Percentiles rank a stretch among this genome's conserved stretches.
phyloP scores from a whole-genome alignment of 2,113 vertebrate species.

The Crotalus tigris region DNA sequence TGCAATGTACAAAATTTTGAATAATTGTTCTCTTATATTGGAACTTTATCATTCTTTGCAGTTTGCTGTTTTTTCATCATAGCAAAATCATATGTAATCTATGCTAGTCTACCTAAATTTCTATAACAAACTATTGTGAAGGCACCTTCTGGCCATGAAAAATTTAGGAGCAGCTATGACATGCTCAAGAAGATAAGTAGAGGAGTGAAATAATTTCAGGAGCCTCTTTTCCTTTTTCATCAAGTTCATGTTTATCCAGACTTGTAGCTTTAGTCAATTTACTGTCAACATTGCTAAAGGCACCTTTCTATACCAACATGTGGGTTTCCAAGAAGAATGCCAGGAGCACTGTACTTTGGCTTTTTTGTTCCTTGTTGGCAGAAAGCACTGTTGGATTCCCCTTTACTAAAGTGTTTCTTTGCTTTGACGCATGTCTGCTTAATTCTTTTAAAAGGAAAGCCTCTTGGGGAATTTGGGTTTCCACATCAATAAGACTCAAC shows the following conservation, averaged over 20 bases:
- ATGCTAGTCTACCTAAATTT: background rate
- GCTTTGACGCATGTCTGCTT: constrained; percentile 15
- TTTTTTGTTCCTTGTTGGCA: constrained; percentile 60
- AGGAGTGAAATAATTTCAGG: background rate
- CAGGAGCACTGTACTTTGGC: constrained; percentile 53
- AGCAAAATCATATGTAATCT: background rate
- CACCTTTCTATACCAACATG: constrained; percentile 60
- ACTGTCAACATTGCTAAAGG: background rate
- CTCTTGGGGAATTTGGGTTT: background rate
- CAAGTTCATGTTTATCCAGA: background rate
- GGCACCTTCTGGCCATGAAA: background rate
- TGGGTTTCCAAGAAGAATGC: constrained; percentile 49
- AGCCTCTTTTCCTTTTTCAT: background rate
- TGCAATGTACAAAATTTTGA: background rate
- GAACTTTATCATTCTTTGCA: background rate
- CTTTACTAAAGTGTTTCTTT: constrained; percentile 51
- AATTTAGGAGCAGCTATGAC: background rate
- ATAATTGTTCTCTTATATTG: background rate
- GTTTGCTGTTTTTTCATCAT: background rate
- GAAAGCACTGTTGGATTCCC: background rate
- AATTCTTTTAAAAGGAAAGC: constrained; percentile 29
- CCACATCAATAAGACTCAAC: background rate
- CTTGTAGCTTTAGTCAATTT: constrained; percentile 50
- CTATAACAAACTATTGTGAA: background rate
- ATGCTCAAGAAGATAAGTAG: background rate